A percentile compares a stretch with the other conserved stretches of the same genome.
Conservation (phyloP, 2,113 vertebrate genomes). For the Tricholaema leucomelas region DNA sequence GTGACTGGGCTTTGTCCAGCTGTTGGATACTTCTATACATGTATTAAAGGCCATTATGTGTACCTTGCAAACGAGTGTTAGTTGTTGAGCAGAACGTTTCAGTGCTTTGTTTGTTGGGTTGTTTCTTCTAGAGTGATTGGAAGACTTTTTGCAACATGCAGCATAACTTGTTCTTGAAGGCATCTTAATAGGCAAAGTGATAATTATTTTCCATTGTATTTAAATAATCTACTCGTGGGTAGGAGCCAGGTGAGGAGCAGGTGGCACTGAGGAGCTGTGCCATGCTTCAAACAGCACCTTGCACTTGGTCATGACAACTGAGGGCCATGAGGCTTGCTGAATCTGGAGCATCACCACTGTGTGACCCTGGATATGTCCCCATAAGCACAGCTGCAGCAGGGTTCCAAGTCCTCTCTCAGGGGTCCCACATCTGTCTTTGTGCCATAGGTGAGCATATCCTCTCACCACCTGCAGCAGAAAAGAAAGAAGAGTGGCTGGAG, state of each 20-base stretch:
- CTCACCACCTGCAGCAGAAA: neutral
- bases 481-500: too few species aligned
- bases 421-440: neutral
- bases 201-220: neutral
- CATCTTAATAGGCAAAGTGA: neutral
- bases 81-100: neutral
- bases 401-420: fast-evolving
- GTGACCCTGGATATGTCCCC: too few species aligned
- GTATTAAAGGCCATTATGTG: neutral
- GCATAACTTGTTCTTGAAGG: neutral
- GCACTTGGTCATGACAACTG: fast-evolving
- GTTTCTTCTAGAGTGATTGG: neutral
- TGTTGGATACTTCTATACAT: fast-evolving
- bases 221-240: neutral
- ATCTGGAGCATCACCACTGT: neutral
- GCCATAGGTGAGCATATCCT: fast-evolving
- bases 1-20: neutral
- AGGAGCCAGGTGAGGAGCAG: neutral
- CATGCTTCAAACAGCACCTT: fast-evolving
- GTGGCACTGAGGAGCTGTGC: neutral
- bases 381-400: fast-evolving
- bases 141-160: neutral
- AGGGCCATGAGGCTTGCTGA: neutral
- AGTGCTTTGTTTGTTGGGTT: neutral
- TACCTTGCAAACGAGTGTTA: neutral